Conservation (phyloP, 2,797 vertebrate species). For the Parauchenoglanis ngamensis region DNA sequence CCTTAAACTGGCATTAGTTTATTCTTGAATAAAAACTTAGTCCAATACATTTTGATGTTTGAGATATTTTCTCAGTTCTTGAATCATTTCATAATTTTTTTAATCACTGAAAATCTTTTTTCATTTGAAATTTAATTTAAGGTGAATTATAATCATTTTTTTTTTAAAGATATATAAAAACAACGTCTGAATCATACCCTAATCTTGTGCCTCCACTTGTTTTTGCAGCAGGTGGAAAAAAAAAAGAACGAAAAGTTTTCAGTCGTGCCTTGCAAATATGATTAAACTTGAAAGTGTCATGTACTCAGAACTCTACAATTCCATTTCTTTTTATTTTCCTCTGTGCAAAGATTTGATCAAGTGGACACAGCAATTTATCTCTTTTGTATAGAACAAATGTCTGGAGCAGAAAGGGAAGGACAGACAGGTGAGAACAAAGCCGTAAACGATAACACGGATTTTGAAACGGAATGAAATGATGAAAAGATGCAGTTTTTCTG, state of each 20-base stretch:
- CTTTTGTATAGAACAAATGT: slow-evolving; percentile 38
- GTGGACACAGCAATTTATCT: slow-evolving; percentile 43
- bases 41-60: background rate
- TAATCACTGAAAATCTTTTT: background rate
- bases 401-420: slow-evolving; percentile 15
- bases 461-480: background rate
- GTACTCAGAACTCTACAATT: background rate
- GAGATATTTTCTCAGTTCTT: background rate
- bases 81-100: background rate
- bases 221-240: background rate
- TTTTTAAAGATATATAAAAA: background rate
- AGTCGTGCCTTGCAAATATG: background rate
- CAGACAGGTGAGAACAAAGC: slow-evolving; percentile 20
- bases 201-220: background rate
- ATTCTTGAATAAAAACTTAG: background rate
- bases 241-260: background rate
- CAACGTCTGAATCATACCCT: background rate
- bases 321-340: background rate
- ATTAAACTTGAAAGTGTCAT: slow-evolving; percentile 10
- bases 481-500: background rate
- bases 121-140: background rate
- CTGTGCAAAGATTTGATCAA: slow-evolving; percentile 31
- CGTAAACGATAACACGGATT: slow-evolving; percentile 21
- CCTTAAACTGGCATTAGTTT: background rate
- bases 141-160: background rate